Base-by-base conservation (phyloP, 92 coral and sea anemone species). In the Zoanthus sansibaricus region DNA sequence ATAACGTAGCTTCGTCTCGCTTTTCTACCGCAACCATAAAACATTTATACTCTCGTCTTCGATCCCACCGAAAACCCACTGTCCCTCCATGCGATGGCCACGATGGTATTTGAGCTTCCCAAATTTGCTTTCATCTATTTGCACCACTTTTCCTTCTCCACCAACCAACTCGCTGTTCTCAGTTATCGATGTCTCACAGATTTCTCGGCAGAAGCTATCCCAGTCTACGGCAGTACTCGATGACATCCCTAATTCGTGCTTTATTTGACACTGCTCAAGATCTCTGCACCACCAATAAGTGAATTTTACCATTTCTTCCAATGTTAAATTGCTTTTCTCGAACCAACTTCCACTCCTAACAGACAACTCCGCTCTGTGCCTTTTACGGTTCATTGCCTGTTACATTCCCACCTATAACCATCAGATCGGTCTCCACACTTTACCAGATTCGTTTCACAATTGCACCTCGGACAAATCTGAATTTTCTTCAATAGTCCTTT, bases 31-130 rank as follows among this genome's bases (percentile, higher is more conserved):
- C 92, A 14, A 86, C 92, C 76, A 92, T 71, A 76, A 92, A 89
- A 79, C 90, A 77, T 61, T 82, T 85, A 90, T 64, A 33, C 78
- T 71, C 10, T 76, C 93, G 44, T 76, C 83, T 78, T 90, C 95
- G 20, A 89, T 92, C 14, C 94, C 92, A 42, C 92, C 92, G 70
- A 92, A 92, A 5, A 92, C 87, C 90, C 94, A 92, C 82, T 89
- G 92, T 2, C 94, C 94, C 55, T 85, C 92, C 45, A 89, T 31
- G 25, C 16, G 69, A 62, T 62, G 69, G 69, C 69, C 69, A 62
- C 69, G 69, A 18, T 62, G 69, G 77, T 92, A 92, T 59, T 92
- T 92, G 17, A 90, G 20, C 64, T 88, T 37, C 42, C 42, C 42
- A 37, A 37, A 37, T 37, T 37, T 37, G 42, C 42, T 37, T 37